Conservation (phyloP, 2,113 vertebrate species). For the Heliornis fulica region DNA sequence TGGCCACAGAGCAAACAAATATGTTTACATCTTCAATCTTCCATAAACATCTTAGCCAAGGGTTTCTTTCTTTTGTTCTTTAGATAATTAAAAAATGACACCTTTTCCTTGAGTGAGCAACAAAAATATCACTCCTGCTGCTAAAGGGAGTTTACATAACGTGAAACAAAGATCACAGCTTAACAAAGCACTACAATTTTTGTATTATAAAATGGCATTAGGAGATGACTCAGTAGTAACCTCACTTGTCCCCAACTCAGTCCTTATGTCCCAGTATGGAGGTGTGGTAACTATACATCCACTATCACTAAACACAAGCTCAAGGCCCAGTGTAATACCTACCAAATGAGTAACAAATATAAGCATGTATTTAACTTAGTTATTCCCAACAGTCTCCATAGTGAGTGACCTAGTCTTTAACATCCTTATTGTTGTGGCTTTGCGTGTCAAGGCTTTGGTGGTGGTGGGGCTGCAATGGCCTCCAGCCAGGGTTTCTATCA, state of each 20-base stretch:
- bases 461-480: too few species aligned
- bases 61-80: neutral
- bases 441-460: too few species aligned
- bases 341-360: neutral
- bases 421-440: neutral
- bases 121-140: neutral
- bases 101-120: neutral
- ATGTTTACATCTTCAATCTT: neutral
- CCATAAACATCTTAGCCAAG: neutral
- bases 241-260: neutral
- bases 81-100: neutral
- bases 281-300: neutral
- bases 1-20: neutral
- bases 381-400: neutral
- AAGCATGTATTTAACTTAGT: neutral
- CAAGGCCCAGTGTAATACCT: neutral
- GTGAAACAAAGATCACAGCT: neutral
- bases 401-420: neutral
- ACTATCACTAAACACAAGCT: neutral
- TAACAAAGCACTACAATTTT: neutral
- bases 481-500: too few species aligned
- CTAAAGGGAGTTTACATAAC: neutral
- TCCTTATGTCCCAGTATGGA: neutral
- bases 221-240: neutral
- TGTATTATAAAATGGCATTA: neutral